phyloP scores from a whole-genome alignment of 2,888 invertebrate species.

The Watsonalla cultraria region DNA sequence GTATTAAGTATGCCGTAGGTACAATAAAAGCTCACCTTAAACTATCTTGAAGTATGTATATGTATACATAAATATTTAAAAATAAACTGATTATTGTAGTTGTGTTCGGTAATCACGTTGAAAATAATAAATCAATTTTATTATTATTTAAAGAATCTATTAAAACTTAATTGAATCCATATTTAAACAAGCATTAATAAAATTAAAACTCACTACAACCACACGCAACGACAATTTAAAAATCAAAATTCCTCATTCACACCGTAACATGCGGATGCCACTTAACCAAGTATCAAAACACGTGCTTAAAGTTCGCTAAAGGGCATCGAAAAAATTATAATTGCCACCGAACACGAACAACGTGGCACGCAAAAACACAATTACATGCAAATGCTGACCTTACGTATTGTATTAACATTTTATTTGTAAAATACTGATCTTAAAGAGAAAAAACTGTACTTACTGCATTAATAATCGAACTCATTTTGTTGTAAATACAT shows the following conservation, averaged over 20 bases:
- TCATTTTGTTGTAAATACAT: neutral
- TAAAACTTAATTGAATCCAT: no score
- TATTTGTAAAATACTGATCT: neutral
- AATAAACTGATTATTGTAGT: no score
- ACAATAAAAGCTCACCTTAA: no score
- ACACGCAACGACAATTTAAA: neutral
- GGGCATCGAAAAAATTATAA: constrained; percentile 19
- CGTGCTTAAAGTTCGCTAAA: constrained; percentile 4
- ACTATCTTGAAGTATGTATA: no score
- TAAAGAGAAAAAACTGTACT: neutral
- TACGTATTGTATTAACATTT: constrained; percentile 14
- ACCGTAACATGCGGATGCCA: constrained; percentile 1
- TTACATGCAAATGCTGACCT: constrained; percentile 36
- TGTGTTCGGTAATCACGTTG: no score
- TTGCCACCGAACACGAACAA: constrained; percentile 18
- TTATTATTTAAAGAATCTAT: no score
- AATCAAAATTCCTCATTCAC: constrained; percentile 4
- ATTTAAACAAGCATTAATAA: no score
- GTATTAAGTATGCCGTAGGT: no score
- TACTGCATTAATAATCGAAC: neutral
- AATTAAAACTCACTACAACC: neutral
- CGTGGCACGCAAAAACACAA: constrained; percentile 25
- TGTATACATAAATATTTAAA: no score
- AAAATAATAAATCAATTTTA: no score
- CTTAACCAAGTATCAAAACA: neutral